Evolutionary conservation across 2,797 vertebrate genomes (phyloP).

Genomic region (Poeciliopsis gracilis): DNA sequence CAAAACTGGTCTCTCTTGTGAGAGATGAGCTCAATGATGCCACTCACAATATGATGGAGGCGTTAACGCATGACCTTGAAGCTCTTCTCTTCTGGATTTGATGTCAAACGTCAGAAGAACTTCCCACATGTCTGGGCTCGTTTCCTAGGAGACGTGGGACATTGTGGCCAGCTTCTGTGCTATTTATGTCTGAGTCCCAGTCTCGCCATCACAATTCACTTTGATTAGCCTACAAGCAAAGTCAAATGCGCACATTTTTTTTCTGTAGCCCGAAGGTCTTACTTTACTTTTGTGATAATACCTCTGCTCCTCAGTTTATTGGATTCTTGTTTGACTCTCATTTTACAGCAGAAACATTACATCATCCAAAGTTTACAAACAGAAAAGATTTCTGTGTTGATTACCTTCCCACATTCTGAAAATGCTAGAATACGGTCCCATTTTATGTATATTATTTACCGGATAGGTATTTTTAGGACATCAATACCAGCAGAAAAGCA

Average conservation of each 20-base stretch:
- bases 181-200: not conserved
- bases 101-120: not conserved
- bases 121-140: conserved; percentile 11
- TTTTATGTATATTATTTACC: not conserved
- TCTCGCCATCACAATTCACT: not conserved
- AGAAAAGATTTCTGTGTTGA: not conserved
- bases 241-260: not conserved
- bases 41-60: not conserved
- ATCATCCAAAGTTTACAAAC: conserved; percentile 44
- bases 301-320: not conserved
- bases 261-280: not conserved
- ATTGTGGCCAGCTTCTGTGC: not conserved
- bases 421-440: conserved; percentile 4
- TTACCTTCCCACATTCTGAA: conserved; percentile 11
- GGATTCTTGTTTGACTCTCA: not conserved
- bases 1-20: no score
- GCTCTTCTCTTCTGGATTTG: not conserved
- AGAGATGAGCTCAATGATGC: not conserved
- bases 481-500: not conserved
- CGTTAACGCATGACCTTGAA: not conserved
- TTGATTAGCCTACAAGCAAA: not conserved
- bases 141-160: not conserved
- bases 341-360: conserved; percentile 10
- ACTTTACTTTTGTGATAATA: not conserved
- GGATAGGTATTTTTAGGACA: not conserved